Base-by-base conservation (phyloP, 2,797 vertebrate species). In the Anguilla anguilla region DNA sequence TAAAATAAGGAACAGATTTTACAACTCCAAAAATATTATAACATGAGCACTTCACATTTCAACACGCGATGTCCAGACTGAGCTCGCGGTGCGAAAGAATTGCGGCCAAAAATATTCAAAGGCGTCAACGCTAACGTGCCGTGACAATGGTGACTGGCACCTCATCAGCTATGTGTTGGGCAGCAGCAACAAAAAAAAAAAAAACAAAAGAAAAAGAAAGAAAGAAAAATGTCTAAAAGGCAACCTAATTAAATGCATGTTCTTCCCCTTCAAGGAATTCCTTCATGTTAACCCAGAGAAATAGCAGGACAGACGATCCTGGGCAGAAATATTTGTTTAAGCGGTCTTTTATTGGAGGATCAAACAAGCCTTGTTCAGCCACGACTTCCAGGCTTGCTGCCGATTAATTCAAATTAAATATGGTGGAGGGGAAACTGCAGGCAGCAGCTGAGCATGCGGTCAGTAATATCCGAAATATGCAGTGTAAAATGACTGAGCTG, bases 301-400 rank as follows among this genome's bases (percentile, higher is more conserved):
- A 92, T 88, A 92, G 89, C 92, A 93, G 92, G 94, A 91, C 93
- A 89, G 91, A 94, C 90, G 92, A 94, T 92, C 94, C 91, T 94
- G 91, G 91, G 93, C 92, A 94, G 94, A 93, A 94, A 93, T 93
- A 94, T 94, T 92, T 91, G 91, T 92, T 92, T 95, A 95, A 96
- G 93, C 95, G 95, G 93, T 92, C 94, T 94, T 95, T 96, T 95
- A 95, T 96, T 95, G 92, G 91, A 92, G 94, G 92, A 95, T 95
- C 93, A 95, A 96, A 95, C 90, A 91, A 91, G 94, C 90, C 89
- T 94, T 91, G 92, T 94, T 91, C 92, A 89, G 85, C 89, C 90
- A 90, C 91, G 93, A 93, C 91, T 85, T 91, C 92, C 92, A 89
- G 88, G 89, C 89, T 91, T 92, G 91, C 87, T 89, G 91, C 91